Evolutionary conservation across 2,113 vertebrate genomes (phyloP), one percentile per base, ranked within the genome.

Genomic region (Columba livia): DNA sequence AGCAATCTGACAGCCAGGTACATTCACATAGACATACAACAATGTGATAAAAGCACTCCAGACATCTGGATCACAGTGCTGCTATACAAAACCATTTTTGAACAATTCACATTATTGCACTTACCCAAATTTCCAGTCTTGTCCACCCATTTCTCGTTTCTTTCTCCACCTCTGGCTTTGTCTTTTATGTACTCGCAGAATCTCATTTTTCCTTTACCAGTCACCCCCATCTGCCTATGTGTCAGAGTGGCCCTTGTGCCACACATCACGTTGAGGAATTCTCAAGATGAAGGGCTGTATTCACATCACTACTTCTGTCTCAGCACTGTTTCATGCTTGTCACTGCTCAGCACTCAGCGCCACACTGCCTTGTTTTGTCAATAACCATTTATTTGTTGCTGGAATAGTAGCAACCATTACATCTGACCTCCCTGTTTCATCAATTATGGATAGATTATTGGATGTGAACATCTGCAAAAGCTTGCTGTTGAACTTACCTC

Each of bases 371-470:
- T 99, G 98, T 99, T 99, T 99, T 99, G 99, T 99, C 99, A 99
- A 99, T 99, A 99, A 99, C 98, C 99, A 99, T 99, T 99, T 99
- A 99, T 99, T 99, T 99, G 99, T 99, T 98, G 98, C 98, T 97
- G 98, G 98, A 99, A 98, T 98, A 98, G 98, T 97, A 98, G 98
- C 98, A 99, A 98, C 98, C 98, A 98, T 99, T 99, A 99, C 99
- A 99, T 99, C 98, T 99, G 99, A 99, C 99, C 99, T 99, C 98
- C 98, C 99, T 99, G 99, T 99, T 99, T 99, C 99, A 99, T 99
- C 99, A 99, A 99, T 99, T 99, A 99, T 99, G 99, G 99, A 99
- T 99, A 99, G 98, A 99, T 99, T 99, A 99, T 99, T 99, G 99
- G 99, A 99, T 99, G 98, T 98, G 99, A 99, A 99, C 99, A 99